Percentiles rank a stretch among this genome's conserved stretches.
Conservation (phyloP, 1,140 invertebrate genomes). For the Lerema accius region DNA sequence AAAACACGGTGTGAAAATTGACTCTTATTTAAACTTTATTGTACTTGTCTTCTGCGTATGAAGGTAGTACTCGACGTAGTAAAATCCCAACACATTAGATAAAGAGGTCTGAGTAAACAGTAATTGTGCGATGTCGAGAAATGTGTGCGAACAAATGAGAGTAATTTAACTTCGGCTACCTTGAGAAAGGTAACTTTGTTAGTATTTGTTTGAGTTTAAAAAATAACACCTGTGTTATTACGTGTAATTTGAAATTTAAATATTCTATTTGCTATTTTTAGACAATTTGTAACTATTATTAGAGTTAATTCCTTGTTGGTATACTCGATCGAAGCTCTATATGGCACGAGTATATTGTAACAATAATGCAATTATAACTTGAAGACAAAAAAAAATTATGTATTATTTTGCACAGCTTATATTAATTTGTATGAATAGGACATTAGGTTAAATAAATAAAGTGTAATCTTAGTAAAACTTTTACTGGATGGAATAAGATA, state of each 20-base stretch:
- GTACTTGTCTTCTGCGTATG: not conserved
- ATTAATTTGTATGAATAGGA: too few relatives aligned
- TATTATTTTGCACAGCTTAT: too few relatives aligned
- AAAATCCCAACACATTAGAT: conserved; percentile 14
- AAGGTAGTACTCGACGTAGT: conserved; percentile 3
- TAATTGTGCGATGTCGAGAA: conserved; percentile 20
- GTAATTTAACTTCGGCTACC: conserved; percentile 26
- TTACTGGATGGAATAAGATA: too few relatives aligned
- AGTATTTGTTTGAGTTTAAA: conserved; percentile 22
- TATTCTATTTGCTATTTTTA: not conserved
- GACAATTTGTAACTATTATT: too few relatives aligned
- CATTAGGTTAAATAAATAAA: too few relatives aligned
- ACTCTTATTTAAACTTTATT: not conserved
- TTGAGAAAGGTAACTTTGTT: conserved; percentile 13
- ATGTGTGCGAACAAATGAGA: conserved; percentile 23
- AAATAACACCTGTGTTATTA: not conserved
- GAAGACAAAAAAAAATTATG: too few relatives aligned
- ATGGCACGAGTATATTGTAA: too few relatives aligned
- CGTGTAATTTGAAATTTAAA: not conserved
- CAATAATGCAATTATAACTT: too few relatives aligned
- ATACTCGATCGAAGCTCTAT: too few relatives aligned
- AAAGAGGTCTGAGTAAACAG: conserved; percentile 22
- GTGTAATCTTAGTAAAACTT: too few relatives aligned
- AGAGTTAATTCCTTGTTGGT: too few relatives aligned
- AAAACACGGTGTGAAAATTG: not conserved